phyloP scores from a whole-genome alignment of 2,113 vertebrate species.

The Cyphomyrus plagiostoma region DNA sequence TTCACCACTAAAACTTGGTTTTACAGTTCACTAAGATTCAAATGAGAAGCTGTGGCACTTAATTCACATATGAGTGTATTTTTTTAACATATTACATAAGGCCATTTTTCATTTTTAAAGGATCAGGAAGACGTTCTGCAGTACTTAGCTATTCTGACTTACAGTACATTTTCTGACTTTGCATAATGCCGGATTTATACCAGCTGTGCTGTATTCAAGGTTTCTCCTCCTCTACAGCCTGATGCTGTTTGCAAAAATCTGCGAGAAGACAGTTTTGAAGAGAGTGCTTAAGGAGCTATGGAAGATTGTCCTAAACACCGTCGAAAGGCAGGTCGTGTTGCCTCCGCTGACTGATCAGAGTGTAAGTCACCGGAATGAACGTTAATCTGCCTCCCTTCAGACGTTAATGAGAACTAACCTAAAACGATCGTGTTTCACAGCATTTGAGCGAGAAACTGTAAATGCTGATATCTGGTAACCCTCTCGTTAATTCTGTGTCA shows the following conservation, averaged over 20 bases:
- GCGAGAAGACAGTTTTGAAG: constrained; percentile 96
- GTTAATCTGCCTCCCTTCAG: not conserved
- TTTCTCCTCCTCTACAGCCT: constrained; percentile 65
- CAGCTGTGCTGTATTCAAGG: constrained; percentile 22
- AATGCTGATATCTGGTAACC: not conserved
- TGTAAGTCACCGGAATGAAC: constrained; percentile 61
- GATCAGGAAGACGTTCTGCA: not conserved
- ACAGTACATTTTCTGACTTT: not conserved
- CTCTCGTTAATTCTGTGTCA: not conserved
- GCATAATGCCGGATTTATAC: not conserved
- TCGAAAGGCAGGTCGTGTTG: constrained; percentile 90
- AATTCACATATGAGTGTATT: constrained; percentile 19
- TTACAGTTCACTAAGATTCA: constrained; percentile 45
- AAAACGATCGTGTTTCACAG: not conserved
- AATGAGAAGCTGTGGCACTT: constrained; percentile 35
- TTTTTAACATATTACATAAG: constrained; percentile 26
- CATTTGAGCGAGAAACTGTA: not conserved
- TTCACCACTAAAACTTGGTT: constrained; percentile 38
- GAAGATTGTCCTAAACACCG: constrained; percentile 91
- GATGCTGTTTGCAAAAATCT: constrained; percentile 93
- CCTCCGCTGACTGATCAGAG: constrained; percentile 87
- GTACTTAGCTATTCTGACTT: not conserved
- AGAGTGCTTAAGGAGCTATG: constrained; percentile 91
- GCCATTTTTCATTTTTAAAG: constrained; percentile 14
- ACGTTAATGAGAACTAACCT: not conserved